Percentiles rank a stretch among this genome's conserved stretches.
Conservation (phyloP, 1,140 invertebrate genomes). For the Marisa cornuarietis region DNA sequence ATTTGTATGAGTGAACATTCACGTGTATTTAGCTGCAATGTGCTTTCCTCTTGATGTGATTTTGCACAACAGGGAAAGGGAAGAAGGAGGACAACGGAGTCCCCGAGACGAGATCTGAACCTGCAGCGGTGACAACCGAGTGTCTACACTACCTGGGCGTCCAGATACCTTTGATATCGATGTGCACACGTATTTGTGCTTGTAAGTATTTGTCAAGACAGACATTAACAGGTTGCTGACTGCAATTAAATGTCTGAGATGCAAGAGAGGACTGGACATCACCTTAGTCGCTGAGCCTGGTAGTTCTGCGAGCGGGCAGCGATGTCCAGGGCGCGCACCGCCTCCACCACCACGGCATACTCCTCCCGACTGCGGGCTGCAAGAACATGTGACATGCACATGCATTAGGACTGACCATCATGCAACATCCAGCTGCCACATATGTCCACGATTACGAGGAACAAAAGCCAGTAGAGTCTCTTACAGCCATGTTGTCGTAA, state of each 20-base stretch:
- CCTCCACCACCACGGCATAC: neutral
- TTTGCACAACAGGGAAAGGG: no score
- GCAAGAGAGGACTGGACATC: neutral
- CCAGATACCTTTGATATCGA: no score
- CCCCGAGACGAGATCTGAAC: no score
- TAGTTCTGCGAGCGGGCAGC: neutral
- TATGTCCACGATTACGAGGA: neutral
- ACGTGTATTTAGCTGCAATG: no score
- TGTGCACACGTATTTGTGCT: neutral
- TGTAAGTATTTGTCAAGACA: neutral
- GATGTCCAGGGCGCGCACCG: neutral
- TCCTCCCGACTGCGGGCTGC: slow-evolving; percentile 1
- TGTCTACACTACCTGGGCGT: no score
- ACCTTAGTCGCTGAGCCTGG: slow-evolving; percentile 17
- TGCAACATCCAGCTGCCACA: no score
- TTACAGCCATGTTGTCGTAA: neutral
- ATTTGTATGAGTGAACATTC: no score
- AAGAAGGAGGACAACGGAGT: no score
- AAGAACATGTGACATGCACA: neutral
- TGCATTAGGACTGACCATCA: neutral
- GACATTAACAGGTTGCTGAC: neutral
- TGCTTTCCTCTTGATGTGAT: no score
- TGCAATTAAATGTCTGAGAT: neutral
- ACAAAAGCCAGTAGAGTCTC: neutral
- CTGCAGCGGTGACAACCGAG: no score